Percentiles rank a stretch among this genome's conserved stretches.
phyloP scores from a whole-genome alignment of 2,888 invertebrate species.

The Lithosia quadra region DNA sequence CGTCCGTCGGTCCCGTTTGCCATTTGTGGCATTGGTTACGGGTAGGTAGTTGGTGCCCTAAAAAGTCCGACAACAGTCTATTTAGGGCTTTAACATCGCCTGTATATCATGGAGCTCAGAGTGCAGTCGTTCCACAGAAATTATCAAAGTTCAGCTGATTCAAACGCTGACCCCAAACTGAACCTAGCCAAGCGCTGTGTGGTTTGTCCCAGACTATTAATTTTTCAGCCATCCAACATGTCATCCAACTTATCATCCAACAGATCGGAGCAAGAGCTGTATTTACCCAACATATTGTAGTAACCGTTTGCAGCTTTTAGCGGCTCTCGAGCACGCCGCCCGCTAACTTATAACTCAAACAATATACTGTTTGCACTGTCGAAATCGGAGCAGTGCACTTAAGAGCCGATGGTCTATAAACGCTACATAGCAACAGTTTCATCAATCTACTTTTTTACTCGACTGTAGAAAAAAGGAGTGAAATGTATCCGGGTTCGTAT shows the following conservation, averaged over 20 bases:
- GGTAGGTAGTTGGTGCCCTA: too few relatives aligned
- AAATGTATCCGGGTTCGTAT: background rate
- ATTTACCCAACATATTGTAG: constrained; percentile 32
- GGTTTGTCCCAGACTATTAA: too few relatives aligned
- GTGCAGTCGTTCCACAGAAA: too few relatives aligned
- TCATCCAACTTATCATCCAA: background rate
- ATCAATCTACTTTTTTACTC: background rate
- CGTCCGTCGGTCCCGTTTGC: too few relatives aligned
- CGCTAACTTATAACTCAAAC: constrained; percentile 53
- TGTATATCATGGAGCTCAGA: too few relatives aligned
- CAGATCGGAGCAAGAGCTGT: constrained; percentile 18
- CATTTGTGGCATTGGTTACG: too few relatives aligned
- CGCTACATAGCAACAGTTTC: constrained; percentile 27
- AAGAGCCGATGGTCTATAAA: constrained; percentile 18
- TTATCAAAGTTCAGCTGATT: too few relatives aligned
- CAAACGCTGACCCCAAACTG: too few relatives aligned
- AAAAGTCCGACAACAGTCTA: too few relatives aligned
- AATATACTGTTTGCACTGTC: constrained; percentile 45
- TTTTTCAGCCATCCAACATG: background rate
- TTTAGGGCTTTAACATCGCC: too few relatives aligned
- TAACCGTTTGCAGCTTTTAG: constrained; percentile 57
- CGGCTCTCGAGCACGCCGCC: constrained; percentile 43
- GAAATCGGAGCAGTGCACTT: constrained; percentile 50
- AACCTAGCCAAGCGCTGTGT: too few relatives aligned
- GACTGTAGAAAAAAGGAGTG: background rate